Evolutionary conservation across 2,888 invertebrate genomes (phyloP).

Genomic region (Dorcus parallelipipedus): DNA sequence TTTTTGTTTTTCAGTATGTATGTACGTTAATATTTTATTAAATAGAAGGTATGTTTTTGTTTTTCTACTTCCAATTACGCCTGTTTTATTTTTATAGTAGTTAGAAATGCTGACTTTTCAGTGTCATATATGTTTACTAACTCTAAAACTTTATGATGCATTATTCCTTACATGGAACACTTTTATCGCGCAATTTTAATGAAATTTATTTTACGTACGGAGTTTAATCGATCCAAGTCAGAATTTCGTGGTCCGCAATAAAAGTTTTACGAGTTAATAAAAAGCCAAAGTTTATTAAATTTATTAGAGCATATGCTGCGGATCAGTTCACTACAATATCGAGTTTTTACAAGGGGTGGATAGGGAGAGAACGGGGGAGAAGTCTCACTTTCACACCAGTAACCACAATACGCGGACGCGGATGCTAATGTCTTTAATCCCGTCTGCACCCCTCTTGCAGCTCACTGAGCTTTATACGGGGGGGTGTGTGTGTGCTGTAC

Average conservation of each 20-base stretch:
- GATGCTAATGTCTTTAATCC: constrained; percentile 42
- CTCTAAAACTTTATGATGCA: too few relatives aligned
- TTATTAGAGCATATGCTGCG: constrained; percentile 38
- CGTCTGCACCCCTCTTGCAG: constrained; percentile 24
- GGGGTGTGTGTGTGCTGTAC: constrained; percentile 19
- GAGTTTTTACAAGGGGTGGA: constrained; percentile 14
- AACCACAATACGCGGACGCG: constrained; percentile 47
- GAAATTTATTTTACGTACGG: too few relatives aligned
- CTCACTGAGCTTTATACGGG: constrained; percentile 25
- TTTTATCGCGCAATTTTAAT: too few relatives aligned
- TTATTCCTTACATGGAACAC: too few relatives aligned
- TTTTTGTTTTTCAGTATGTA: too few relatives aligned
- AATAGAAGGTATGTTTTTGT: too few relatives aligned
- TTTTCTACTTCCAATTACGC: too few relatives aligned
- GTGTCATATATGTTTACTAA: too few relatives aligned
- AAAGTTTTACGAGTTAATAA: background rate
- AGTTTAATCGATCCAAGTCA: too few relatives aligned
- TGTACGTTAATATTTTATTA: too few relatives aligned
- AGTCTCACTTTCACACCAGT: constrained; percentile 52
- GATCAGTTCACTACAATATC: constrained; percentile 29
- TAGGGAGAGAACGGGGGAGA: constrained; percentile 22
- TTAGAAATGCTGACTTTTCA: too few relatives aligned
- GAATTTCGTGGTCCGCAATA: background rate
- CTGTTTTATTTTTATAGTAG: too few relatives aligned
- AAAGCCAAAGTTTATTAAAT: constrained; percentile 15